Percentiles rank a stretch among this genome's conserved stretches.
These are phyloP conservation scores for Caenorhabditis afra DNA, from an alignment of 2,888 invertebrate genomes.

Conservation along the genomic window DNA sequence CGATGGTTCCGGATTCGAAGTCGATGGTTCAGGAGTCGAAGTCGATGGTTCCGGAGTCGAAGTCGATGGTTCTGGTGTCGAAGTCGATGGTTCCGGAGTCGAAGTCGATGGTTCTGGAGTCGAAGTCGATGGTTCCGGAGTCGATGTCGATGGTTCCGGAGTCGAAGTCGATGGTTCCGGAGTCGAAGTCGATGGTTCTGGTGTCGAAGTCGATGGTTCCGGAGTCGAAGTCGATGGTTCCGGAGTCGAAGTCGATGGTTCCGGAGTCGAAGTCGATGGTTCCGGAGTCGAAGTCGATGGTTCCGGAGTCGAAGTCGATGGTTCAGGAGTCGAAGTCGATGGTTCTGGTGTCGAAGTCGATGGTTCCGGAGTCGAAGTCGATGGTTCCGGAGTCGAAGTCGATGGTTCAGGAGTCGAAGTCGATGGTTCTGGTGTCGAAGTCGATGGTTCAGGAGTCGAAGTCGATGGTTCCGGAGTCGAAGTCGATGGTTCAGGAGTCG, in stretches of 20 bases:
- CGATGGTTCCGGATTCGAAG: not conserved
- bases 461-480: not conserved
- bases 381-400: not conserved
- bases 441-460: not conserved
- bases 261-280: not conserved
- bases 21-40: not conserved
- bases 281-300: slow-evolving; percentile 4
- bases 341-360: too few relatives aligned
- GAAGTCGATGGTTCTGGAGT: not conserved
- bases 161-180: not conserved
- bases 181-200: not conserved
- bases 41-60: not conserved
- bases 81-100: not conserved
- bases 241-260: not conserved
- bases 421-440: not conserved
- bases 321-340: not conserved
- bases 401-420: not conserved
- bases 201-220: not conserved
- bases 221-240: not conserved
- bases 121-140: not conserved
- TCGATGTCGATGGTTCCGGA: not conserved
- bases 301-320: not conserved
- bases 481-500: not conserved
- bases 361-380: not conserved
- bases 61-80: not conserved